Base-by-base conservation (phyloP, 2,888 invertebrate species). In the Drosophila koepferae region DNA sequence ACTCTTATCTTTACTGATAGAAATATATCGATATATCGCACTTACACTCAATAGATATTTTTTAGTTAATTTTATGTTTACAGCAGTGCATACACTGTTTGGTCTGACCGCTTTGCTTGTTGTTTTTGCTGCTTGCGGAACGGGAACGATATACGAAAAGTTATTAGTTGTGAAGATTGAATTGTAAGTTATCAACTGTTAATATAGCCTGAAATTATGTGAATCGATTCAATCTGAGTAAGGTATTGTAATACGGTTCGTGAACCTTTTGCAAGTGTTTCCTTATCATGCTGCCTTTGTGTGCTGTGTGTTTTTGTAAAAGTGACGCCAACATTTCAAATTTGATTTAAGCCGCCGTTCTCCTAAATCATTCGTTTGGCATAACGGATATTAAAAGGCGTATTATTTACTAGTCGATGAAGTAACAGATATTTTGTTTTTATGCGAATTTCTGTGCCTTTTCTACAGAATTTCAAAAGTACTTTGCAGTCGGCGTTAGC, bases 281-380 rank as follows among this genome's bases (percentile, higher is more conserved):
- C 5, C 31, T 31, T 28, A 34, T 28, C 8, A 16, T 28, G 44
- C 14, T 70, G 48, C 34, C 64, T 80, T 77, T 80, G 74, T 79
- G 63, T 46, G 38, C 34, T 23, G 61, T 44, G 18, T 63, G 63
- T 63, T 77, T 77, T 72, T 54, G 48, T 48, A 62, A 62, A 77
- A 89, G 77, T 79, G 89, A 84, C 89, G 89, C 84, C 72, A 86
- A 81, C 72, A 67, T 72, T 83, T 84, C 31, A 81, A 76, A 74
- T 60, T 58, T 23, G 59, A 59, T 78, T 75, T 63, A 44, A 58
- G 72, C 74, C 70, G 81, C 63, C 63, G 36, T 72, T 82, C 54
- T 43, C 62, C 44, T 31, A 66, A 70, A 69, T 40, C 34, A 40
- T 16, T 46, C 2, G 12, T 51, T 31, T 36, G 10, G 6, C 9